These are phyloP conservation scores for Cenopis cana DNA, from an alignment of 2,888 invertebrate genomes.

Conservation along the genomic window DNA sequence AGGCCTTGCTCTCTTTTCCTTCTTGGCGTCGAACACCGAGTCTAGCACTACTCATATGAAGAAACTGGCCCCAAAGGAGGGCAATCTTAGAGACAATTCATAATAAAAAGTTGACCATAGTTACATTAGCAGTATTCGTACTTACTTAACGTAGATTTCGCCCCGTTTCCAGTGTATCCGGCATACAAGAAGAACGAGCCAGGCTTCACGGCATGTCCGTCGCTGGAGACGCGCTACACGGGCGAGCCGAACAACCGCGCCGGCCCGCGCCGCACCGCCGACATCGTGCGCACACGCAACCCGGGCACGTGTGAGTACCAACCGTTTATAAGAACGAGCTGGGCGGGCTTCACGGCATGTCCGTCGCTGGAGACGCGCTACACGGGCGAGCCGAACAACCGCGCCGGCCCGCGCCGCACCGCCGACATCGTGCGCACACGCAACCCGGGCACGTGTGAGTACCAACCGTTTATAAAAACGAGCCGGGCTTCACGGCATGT, in stretches of 20 bases:
- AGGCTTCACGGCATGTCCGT: conserved; percentile 78
- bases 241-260: conserved; percentile 92
- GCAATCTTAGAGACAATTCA: too few relatives aligned
- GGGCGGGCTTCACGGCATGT: conserved; percentile 78
- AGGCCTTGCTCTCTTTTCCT: too few relatives aligned
- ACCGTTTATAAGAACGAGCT: conserved; percentile 58
- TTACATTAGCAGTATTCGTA: not conserved
- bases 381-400: conserved; percentile 92
- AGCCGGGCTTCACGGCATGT: conserved; percentile 78
- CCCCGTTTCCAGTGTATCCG: conserved; percentile 73
- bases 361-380: conserved; percentile 87
- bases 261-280: conserved; percentile 87
- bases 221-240: conserved; percentile 88
- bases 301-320: conserved; percentile 76
- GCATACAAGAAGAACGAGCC: conserved; percentile 80
- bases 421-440: conserved; percentile 91
- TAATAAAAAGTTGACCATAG: too few relatives aligned
- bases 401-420: conserved; percentile 86
- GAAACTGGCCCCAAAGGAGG: too few relatives aligned
- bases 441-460: conserved; percentile 79
- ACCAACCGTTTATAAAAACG: conserved; percentile 56
- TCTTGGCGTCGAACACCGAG: too few relatives aligned
- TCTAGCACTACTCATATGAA: too few relatives aligned
- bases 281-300: conserved; percentile 89
- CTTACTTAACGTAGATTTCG: not conserved